phyloP scores from a whole-genome alignment of 1,140 invertebrate species.

The Vollenhovia emeryi region DNA sequence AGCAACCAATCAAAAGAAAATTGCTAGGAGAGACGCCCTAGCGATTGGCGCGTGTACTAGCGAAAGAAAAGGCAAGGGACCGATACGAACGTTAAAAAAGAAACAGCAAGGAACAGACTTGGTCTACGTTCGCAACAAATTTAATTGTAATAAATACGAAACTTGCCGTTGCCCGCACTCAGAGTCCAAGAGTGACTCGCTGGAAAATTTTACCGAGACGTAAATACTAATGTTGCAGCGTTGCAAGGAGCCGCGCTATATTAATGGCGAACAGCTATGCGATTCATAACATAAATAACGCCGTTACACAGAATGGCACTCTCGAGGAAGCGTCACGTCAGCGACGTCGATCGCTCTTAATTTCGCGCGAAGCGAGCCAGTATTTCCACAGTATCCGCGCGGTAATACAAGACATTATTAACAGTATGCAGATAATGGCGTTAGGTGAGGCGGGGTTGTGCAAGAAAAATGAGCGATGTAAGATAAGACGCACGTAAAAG shows the following conservation, averaged over 20 bases:
- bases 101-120: too few species aligned
- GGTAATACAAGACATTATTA: conserved; percentile 40
- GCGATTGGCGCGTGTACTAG: too few species aligned
- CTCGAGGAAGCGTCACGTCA: conserved; percentile 17
- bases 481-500: conserved; percentile 42
- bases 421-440: conserved; percentile 39
- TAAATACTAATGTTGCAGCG: conserved; percentile 26
- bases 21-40: too few species aligned
- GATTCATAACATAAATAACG: conserved; percentile 52
- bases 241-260: background rate
- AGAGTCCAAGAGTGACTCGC: background rate
- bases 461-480: conserved; percentile 26
- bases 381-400: conserved; percentile 3
- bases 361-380: background rate
- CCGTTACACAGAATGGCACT: conserved; percentile 49
- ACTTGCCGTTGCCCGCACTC: too few species aligned
- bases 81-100: too few species aligned
- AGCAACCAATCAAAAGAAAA: too few species aligned
- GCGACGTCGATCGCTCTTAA: conserved; percentile 45
- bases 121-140: too few species aligned
- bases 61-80: too few species aligned
- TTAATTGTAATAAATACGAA: background rate
- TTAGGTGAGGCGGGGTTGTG: background rate
- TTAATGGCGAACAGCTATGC: conserved; percentile 22
- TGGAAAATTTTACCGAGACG: background rate